Evolutionary conservation across 2,888 invertebrate genomes (phyloP), one percentile per base, ranked within the genome.

Genomic region (Ecliptopera silaceata): DNA sequence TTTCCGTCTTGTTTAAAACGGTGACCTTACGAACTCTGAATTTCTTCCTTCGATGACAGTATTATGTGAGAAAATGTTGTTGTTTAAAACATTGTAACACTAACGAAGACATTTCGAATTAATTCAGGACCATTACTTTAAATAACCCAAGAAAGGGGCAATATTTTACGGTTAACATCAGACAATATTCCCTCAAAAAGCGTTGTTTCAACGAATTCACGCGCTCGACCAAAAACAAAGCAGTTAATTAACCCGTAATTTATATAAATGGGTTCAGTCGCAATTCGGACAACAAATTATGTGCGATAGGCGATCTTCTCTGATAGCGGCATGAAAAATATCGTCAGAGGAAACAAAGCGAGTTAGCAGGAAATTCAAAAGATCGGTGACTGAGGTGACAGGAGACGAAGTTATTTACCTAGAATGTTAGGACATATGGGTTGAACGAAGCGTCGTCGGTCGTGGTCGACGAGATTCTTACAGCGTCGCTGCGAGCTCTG

Each of bases 171-270:
- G 70, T 74, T 72, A 74, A 65, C 70, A 69, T 72, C 70, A 65
- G 70, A 70, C 72, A 67, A 73, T 67, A 74, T 71, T 76, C 70
- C 73, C 74, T 75, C 72, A 76, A 74, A 80, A 72, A 71, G 72
- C 72, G 73, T 71, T 72, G 78, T 80, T 80, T 79, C 77, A 76
- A 77, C 72, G 77, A 81, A 81, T 77, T 82, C 80, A 80, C 77
- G 80, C 77, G 74, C 77, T 75, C 75, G 74, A 71, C 77, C 77
- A 75, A 77, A 77, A 80, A 80, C 80, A 80, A 83, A 82, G 78
- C 78, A 83, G 79, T 84, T 86, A 85, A 86, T 85, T 84, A 85
- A 82, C 74, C 72, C 71, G 78, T 83, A 85, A 86, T 86, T 85
- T 85, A 86, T 83, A 86, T 83, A 80, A 85, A 84, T 80, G 80